Base-by-base conservation (phyloP, 2,113 vertebrate species). In the Phycodurus eques region DNA sequence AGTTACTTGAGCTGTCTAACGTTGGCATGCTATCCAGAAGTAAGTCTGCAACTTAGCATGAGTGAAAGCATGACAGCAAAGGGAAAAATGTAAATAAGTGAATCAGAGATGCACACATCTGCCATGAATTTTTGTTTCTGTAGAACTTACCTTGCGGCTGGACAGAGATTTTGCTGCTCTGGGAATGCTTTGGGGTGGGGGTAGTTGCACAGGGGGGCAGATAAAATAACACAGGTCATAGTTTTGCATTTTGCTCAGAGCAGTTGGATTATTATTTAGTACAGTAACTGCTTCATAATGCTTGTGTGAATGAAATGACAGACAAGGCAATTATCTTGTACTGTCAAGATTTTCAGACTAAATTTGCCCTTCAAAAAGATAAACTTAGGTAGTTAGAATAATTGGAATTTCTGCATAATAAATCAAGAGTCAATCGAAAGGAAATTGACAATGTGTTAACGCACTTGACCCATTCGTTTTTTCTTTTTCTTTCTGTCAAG, bases 131-230 rank as follows among this genome's bases (percentile, higher is more conserved):
- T 39, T 39, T 39, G 51, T 72, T 75, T 73, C 69, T 71, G 67
- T 33, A 62, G 70, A 62, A 66, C 92, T 94, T 88, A 98, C 97
- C 97, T 96, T 99, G 97, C 61, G 92, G 92, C 69, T 98, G 96
- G 19, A 99, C 91, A 19, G 89, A 86, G 59, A 98, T 95, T 91
- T 96, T 96, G 71, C 80, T 90, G 83, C 87, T 89, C 17, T 92
- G 92, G 47, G 92, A 92, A 0, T 93, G 93, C 98, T 99, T 87
- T 44, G 87, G 89, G 85, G 75, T 83, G 17, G 35, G 46, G 4
- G 11, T 12, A 19, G 39, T 19, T 17, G 19, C 57, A 60, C 27
- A 60, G 2, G 6, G 31, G 72, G 59, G 42, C 67, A 68, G 77
- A 20, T 19, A 14, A 54, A 81, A 73, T 54, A 84, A 39, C 11